Conservation (phyloP, 2,113 vertebrate species). For the Perca fluviatilis region DNA sequence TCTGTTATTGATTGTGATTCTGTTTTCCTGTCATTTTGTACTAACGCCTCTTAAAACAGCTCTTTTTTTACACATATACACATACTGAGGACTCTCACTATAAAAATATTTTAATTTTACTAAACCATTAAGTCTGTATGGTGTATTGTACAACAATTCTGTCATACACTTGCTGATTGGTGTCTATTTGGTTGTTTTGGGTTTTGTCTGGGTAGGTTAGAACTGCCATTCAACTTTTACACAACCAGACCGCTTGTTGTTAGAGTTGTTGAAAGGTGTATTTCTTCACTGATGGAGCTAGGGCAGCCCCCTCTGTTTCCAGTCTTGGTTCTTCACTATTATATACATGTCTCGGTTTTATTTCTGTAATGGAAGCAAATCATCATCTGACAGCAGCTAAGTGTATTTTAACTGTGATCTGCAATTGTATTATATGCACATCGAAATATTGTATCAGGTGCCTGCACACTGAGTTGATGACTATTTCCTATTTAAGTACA, state of each 20-base stretch:
- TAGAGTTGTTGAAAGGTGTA: neutral
- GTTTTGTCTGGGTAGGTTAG: neutral
- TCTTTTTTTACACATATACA: neutral
- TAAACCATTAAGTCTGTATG: neutral
- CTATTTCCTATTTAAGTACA: neutral
- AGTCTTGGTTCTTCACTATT: neutral
- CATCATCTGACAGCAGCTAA: neutral
- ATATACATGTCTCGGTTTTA: neutral
- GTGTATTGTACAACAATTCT: neutral
- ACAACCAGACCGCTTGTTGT: neutral
- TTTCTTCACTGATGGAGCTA: neutral
- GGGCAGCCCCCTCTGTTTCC: neutral
- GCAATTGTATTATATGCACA: conserved; percentile 1
- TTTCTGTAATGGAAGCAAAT: neutral
- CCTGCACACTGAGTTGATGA: neutral
- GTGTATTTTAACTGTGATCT: neutral
- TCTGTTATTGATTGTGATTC: no score
- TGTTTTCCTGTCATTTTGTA: neutral
- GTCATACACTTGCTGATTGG: neutral
- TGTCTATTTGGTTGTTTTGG: neutral
- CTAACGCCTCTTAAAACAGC: neutral
- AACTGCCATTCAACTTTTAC: neutral
- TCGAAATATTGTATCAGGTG: conserved; percentile 13
- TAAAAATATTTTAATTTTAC: neutral
- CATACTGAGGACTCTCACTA: neutral